Conservation (phyloP, 1,140 invertebrate species). For the Anadara kagoshimensis region DNA sequence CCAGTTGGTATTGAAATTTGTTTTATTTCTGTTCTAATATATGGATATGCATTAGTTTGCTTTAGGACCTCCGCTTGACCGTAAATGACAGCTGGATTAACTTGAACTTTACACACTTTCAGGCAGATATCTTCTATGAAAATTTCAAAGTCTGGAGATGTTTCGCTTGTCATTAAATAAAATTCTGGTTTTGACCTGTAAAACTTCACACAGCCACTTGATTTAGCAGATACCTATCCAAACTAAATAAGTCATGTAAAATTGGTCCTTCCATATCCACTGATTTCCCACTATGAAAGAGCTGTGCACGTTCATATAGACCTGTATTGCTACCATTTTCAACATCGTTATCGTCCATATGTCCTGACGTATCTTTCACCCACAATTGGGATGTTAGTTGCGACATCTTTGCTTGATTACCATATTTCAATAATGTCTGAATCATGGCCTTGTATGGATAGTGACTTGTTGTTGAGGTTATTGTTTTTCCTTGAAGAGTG, state of each 20-base stretch:
- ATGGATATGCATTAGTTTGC: constrained; percentile 27
- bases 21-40: constrained; percentile 11
- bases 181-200: constrained; percentile 24
- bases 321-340: constrained; percentile 22
- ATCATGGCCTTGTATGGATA: constrained; percentile 40
- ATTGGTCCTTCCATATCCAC: constrained; percentile 28
- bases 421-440: constrained; percentile 27
- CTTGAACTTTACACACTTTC: constrained; percentile 14
- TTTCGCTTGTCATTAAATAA: constrained; percentile 28
- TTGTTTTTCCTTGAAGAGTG: constrained; percentile 16
- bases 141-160: constrained; percentile 9
- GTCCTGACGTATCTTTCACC: constrained; percentile 21
- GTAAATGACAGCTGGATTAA: constrained; percentile 16
- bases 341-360: constrained; percentile 22
- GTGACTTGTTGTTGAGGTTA: constrained; percentile 27
- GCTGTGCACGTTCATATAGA: constrained; percentile 9
- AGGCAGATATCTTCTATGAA: constrained; percentile 19
- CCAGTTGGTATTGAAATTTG: constrained; percentile 8
- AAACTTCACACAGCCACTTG: constrained; percentile 29
- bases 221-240: constrained; percentile 38
- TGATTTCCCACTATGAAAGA: constrained; percentile 15
- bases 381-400: constrained; percentile 23
- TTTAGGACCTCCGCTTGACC: constrained; percentile 21
- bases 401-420: constrained; percentile 26
- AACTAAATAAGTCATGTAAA: constrained; percentile 34